Percentiles rank a stretch among this genome's conserved stretches.
Conservation (phyloP, 2,888 invertebrate species). For the Dicyrtoma fusca region DNA sequence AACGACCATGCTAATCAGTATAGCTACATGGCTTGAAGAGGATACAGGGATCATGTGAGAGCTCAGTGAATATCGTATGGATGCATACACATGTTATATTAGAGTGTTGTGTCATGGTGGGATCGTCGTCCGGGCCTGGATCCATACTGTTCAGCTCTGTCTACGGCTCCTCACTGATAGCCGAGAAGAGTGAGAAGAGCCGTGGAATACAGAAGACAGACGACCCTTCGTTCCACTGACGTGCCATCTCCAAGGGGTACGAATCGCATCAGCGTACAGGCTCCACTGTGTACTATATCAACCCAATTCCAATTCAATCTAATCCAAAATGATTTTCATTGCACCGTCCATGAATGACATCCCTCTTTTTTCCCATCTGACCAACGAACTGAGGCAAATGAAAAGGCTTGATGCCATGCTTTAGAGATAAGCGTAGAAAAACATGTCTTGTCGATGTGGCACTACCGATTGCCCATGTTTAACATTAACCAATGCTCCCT, state of each 20-base stretch:
- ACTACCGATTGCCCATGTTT: neutral
- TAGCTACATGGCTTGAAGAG: too few relatives aligned
- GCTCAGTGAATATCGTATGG: too few relatives aligned
- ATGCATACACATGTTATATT: too few relatives aligned
- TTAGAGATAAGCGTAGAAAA: neutral
- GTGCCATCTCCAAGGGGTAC: neutral
- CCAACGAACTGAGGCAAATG: conserved; percentile 7
- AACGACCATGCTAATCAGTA: too few relatives aligned
- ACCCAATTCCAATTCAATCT: conserved; percentile 5
- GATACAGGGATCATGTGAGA: too few relatives aligned
- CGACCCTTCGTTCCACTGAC: conserved; percentile 15
- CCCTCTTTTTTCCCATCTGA: conserved; percentile 7
- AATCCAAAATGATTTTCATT: conserved; percentile 18
- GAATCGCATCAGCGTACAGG: neutral
- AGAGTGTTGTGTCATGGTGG: too few relatives aligned
- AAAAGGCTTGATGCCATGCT: conserved; percentile 10
- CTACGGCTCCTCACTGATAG: too few relatives aligned
- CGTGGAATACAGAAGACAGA: too few relatives aligned
- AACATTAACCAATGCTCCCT: neutral
- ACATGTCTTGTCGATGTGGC: neutral
- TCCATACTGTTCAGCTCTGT: too few relatives aligned
- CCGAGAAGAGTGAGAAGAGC: too few relatives aligned
- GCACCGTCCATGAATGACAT: neutral
- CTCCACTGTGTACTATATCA: neutral
- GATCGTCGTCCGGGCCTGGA: too few relatives aligned